Evolutionary conservation across 2,797 vertebrate genomes (phyloP).

Genomic region (Sebastes itinus): DNA sequence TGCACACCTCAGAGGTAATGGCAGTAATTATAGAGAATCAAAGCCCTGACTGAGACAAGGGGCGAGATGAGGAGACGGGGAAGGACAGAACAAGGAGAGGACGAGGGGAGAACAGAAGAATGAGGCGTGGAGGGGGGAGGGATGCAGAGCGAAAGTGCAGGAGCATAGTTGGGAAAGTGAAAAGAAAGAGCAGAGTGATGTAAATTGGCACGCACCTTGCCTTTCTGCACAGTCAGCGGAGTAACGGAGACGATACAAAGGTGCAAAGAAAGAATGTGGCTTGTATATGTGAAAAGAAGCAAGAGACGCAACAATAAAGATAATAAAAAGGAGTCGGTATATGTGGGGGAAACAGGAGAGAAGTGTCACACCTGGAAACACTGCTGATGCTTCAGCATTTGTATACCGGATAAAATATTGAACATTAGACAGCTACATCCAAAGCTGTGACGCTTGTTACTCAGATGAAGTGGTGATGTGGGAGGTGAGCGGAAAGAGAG

Average conservation of each 20-base stretch:
- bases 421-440: constrained; percentile 24
- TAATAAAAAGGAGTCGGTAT: background rate
- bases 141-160: background rate
- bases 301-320: constrained; percentile 30
- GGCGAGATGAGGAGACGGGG: background rate
- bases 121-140: background rate
- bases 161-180: background rate
- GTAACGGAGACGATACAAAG: constrained; percentile 10
- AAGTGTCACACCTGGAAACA: constrained; percentile 18
- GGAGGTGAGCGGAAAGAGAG: constrained; percentile 28
- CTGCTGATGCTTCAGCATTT: constrained; percentile 14
- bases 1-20: constrained; percentile 18
- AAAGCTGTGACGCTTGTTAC: constrained; percentile 35
- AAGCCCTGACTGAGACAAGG: background rate
- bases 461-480: constrained; percentile 37
- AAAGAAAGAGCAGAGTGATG: constrained; percentile 12
- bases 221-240: constrained; percentile 37
- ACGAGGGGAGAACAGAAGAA: background rate
- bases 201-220: constrained; percentile 4
- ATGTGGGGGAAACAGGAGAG: background rate
- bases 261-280: background rate
- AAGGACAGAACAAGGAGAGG: constrained; percentile 3
- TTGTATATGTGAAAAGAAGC: background rate
- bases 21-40: constrained; percentile 29
- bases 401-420: constrained; percentile 17